A percentile compares a stretch with the other conserved stretches of the same genome.
Conservation (phyloP, 2,888 invertebrate species). For the Phengaris alcon region DNA sequence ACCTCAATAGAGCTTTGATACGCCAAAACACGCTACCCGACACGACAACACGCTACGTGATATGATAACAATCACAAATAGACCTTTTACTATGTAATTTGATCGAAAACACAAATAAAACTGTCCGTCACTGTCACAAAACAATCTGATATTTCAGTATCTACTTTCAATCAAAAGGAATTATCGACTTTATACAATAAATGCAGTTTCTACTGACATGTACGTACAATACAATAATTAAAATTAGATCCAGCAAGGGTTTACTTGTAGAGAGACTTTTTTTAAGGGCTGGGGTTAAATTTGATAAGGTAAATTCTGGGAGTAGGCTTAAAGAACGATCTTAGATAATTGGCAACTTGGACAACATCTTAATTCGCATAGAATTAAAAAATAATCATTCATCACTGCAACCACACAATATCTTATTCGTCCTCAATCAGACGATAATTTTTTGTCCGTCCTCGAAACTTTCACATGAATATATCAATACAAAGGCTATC, state of each 20-base stretch:
- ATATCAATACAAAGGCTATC: neutral
- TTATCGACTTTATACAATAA: neutral
- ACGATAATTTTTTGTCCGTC: neutral
- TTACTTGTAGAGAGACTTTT: no score
- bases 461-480: neutral
- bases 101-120: conserved; percentile 10
- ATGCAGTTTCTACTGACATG: neutral
- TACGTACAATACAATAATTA: no score
- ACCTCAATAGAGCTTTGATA: neutral
- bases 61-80: conserved; percentile 13
- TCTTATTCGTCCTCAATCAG: neutral
- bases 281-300: no score
- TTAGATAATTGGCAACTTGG: neutral
- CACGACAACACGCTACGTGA: neutral
- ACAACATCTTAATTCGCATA: neutral
- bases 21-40: neutral
- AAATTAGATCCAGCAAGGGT: no score
- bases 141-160: neutral
- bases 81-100: neutral
- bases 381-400: neutral
- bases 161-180: neutral
- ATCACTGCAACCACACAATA: neutral
- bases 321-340: no score
- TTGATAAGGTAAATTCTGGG: no score
- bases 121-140: neutral